These are phyloP conservation scores for Reinhardtius hippoglossoides DNA, from an alignment of 2,113 vertebrate species.

Conservation along the genomic window DNA sequence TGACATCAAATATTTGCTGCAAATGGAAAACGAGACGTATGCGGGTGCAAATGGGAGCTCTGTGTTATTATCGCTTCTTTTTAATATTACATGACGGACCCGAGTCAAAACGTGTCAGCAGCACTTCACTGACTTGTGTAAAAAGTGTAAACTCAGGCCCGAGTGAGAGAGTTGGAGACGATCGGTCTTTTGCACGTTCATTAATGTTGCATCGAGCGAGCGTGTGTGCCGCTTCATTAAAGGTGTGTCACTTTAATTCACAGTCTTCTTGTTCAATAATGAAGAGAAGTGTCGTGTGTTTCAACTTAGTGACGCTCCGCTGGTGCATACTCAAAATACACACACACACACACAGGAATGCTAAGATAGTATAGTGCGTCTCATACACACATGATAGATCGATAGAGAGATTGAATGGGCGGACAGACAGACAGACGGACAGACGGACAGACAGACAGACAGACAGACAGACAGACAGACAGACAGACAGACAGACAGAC, in stretches of 20 bases:
- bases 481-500: background rate
- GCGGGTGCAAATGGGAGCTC: background rate
- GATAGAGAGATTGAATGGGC: background rate
- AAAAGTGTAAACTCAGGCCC: background rate
- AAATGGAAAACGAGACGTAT: conserved; percentile 21
- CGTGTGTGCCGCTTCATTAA: conserved; percentile 35
- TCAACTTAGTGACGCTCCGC: conserved; percentile 39
- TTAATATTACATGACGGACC: conserved; percentile 36
- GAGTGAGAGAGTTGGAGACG: background rate
- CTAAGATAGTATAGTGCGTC: background rate
- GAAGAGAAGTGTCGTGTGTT: conserved; percentile 25
- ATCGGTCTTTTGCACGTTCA: conserved; percentile 42
- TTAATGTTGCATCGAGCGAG: conserved; percentile 48
- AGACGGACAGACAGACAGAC: background rate
- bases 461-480: background rate
- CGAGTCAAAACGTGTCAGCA: conserved; percentile 13
- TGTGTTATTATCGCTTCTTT: conserved; percentile 15
- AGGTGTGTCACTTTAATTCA: conserved; percentile 50
- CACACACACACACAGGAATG: background rate
- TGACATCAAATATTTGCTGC: conserved; percentile 11
- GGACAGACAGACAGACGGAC: background rate
- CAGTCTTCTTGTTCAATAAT: conserved; percentile 56
- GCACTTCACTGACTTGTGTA: conserved; percentile 15
- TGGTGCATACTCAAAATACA: conserved; percentile 11
- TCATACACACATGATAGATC: background rate